phyloP scores from a whole-genome alignment of 2,797 vertebrate genomes.

The Petrocephalus sullivani region DNA sequence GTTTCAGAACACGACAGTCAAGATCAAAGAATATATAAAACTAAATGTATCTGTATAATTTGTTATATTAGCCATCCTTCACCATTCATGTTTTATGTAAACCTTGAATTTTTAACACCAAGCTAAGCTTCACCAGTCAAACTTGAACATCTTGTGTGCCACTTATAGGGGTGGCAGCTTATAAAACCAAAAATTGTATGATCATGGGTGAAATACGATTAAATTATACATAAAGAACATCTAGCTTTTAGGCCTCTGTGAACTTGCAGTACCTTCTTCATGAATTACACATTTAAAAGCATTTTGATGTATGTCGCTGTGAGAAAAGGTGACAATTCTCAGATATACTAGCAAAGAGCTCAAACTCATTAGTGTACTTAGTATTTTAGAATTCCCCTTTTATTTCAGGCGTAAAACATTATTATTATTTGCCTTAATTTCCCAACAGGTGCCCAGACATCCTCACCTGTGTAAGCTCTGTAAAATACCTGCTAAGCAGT shows the following conservation, averaged over 20 bases:
- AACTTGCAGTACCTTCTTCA: conserved; percentile 16
- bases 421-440: neutral
- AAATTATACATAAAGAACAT: conserved; percentile 34
- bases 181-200: conserved; percentile 31
- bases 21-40: conserved; percentile 31
- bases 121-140: conserved; percentile 17
- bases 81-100: conserved; percentile 19
- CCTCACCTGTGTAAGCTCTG: neutral
- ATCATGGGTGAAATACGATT: conserved; percentile 29
- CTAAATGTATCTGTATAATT: conserved; percentile 4
- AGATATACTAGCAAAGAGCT: neutral
- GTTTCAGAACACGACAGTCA: conserved; percentile 19
- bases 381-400: neutral
- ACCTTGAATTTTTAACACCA: conserved; percentile 31
- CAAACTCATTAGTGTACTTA: neutral
- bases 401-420: neutral
- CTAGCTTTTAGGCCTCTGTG: conserved; percentile 15
- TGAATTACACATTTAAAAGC: conserved; percentile 12
- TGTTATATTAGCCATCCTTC: conserved; percentile 24
- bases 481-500: neutral
- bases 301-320: conserved; percentile 14
- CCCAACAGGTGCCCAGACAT: neutral
- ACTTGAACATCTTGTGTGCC: conserved; percentile 31
- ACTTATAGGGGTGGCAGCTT: conserved; percentile 23
- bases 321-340: conserved; percentile 5